phyloP scores from a whole-genome alignment of 2,888 invertebrate genomes.

The Cancer borealis region DNA sequence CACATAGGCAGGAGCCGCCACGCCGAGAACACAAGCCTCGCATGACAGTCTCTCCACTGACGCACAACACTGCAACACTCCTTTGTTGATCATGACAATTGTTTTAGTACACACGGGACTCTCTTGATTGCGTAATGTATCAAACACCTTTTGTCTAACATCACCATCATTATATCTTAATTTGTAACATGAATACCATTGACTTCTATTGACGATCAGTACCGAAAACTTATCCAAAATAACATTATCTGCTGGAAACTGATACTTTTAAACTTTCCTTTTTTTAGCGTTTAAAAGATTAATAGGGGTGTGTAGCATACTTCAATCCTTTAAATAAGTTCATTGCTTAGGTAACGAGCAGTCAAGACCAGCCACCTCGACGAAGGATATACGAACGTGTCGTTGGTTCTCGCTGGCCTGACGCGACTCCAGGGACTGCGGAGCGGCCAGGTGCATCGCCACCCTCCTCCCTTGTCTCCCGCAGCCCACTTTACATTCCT shows the following conservation, averaged over 20 bases:
- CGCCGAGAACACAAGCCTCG: slow-evolving; percentile 18
- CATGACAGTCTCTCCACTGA: neutral
- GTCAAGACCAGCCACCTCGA: neutral
- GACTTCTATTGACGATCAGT: neutral
- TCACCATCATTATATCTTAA: neutral
- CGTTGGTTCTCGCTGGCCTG: slow-evolving; percentile 1
- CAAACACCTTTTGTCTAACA: neutral
- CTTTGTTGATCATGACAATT: slow-evolving; percentile 10
- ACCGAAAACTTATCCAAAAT: neutral
- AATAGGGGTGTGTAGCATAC: neutral
- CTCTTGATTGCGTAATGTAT: neutral
- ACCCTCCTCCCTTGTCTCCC: slow-evolving; percentile 34
- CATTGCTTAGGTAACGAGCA: neutral
- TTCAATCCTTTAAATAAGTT: neutral
- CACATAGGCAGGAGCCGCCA: neutral
- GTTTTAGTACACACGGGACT: neutral
- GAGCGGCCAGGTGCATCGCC: slow-evolving; percentile 21
- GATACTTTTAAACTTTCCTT: neutral
- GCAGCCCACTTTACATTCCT: slow-evolving; percentile 56
- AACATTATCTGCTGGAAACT: neutral
- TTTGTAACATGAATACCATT: neutral
- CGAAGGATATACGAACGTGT: neutral
- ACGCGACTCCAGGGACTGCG: neutral
- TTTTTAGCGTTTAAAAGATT: neutral
- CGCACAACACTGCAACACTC: neutral